Conservation (phyloP, 2,888 invertebrate genomes). For the Listrodromus nycthemerus region DNA sequence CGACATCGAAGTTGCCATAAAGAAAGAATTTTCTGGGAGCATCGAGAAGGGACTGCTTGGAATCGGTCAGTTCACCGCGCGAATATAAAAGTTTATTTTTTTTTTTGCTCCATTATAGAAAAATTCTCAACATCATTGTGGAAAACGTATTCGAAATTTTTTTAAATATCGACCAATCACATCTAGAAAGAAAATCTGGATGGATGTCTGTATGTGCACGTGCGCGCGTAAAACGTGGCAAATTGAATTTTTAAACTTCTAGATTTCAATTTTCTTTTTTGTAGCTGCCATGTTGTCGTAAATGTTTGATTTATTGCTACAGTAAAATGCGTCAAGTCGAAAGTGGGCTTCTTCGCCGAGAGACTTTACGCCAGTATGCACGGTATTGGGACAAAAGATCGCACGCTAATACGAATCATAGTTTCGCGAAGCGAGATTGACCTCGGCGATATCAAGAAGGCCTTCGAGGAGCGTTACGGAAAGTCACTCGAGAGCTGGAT, state of each 20-base stretch:
- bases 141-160: no score
- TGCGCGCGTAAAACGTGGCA: neutral
- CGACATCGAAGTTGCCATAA: slow-evolving; percentile 93
- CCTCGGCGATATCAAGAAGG: slow-evolving; percentile 96
- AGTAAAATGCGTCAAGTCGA: slow-evolving; percentile 96
- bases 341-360: slow-evolving; percentile 96
- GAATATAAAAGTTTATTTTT: slow-evolving; percentile 7
- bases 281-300: no score
- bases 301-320: slow-evolving; percentile 56
- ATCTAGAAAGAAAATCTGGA: neutral
- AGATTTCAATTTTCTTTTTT: no score
- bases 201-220: no score
- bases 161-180: no score
- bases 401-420: slow-evolving; percentile 95
- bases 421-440: slow-evolving; percentile 97
- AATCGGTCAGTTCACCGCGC: slow-evolving; percentile 88
- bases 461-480: slow-evolving; percentile 93
- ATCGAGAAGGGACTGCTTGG: slow-evolving; percentile 94
- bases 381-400: slow-evolving; percentile 95
- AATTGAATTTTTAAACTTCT: no score
- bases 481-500: slow-evolving; percentile 94
- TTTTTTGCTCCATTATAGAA: no score
- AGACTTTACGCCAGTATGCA: slow-evolving; percentile 96
- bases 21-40: slow-evolving; percentile 95
- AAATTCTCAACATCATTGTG: no score